Evolutionary conservation across 2,888 invertebrate species (phyloP).

Genomic region (Mesochorus sp.): DNA sequence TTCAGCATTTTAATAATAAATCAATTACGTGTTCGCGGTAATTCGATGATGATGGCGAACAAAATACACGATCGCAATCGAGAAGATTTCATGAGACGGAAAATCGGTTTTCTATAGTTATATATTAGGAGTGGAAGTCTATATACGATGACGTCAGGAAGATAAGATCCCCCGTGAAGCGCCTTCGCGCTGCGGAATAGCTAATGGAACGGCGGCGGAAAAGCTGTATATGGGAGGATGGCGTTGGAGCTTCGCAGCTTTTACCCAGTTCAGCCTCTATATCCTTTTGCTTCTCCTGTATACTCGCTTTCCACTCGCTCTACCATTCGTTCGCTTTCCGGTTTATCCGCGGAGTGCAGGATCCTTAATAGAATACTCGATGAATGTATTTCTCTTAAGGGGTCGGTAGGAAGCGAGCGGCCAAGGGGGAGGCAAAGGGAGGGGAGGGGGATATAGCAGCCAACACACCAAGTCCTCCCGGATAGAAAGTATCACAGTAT

Average conservation of each 20-base stretch:
- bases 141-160: constrained; percentile 54
- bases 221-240: constrained; percentile 60
- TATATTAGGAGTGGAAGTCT: constrained; percentile 19
- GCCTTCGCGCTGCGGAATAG: constrained; percentile 44
- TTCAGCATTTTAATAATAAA: no score
- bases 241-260: constrained; percentile 55
- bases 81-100: constrained; percentile 56
- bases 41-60: no score
- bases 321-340: constrained; percentile 62
- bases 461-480: constrained; percentile 17
- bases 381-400: constrained; percentile 78
- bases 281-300: constrained; percentile 30
- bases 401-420: no score
- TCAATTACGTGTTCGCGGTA: no score
- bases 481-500: constrained; percentile 35
- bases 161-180: constrained; percentile 56
- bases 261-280: constrained; percentile 52
- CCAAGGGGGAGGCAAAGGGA: constrained; percentile 9
- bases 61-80: no score
- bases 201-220: constrained; percentile 61
- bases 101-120: constrained; percentile 53
- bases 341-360: constrained; percentile 75
- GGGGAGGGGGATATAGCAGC: constrained; percentile 11
- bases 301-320: constrained; percentile 31
- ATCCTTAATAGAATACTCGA: constrained; percentile 79